A percentile compares a stretch with the other conserved stretches of the same genome.
phyloP scores from a whole-genome alignment of 2,888 invertebrate species.

The Diarsia dahlii region DNA sequence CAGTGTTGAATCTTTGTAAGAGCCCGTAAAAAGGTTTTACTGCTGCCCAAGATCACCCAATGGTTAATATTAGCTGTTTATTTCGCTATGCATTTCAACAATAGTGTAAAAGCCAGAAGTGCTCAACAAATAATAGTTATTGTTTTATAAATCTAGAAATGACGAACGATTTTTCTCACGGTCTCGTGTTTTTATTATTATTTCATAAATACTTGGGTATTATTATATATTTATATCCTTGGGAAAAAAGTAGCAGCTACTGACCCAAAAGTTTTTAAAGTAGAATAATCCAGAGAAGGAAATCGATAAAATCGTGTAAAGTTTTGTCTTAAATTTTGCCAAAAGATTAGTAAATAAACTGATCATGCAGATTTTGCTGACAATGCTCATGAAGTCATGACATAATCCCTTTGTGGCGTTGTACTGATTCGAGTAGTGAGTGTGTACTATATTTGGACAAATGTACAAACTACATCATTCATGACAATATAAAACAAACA shows the following conservation, averaged over 20 bases:
- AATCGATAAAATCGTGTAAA: neutral
- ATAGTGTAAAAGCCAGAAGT: neutral
- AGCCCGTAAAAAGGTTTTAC: constrained; percentile 46
- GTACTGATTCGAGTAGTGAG: neutral
- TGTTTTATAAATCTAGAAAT: neutral
- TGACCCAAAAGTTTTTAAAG: neutral
- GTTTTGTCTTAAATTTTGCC: neutral
- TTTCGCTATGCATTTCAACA: neutral
- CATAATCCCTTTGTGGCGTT: constrained; percentile 11
- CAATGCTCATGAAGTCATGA: constrained; percentile 11
- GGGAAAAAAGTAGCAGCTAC: neutral
- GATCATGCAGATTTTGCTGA: neutral
- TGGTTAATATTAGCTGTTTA: neutral
- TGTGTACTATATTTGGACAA: neutral
- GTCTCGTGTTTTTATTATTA: neutral
- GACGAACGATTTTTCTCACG: neutral
- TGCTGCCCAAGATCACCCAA: constrained; percentile 36
- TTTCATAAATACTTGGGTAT: neutral
- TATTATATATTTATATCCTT: neutral
- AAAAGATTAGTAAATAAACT: constrained; percentile 4
- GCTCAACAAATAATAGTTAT: neutral
- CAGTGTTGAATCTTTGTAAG: constrained; percentile 13
- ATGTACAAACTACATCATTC: constrained; percentile 7
- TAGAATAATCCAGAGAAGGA: neutral
- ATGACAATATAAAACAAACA: constrained; percentile 3